Evolutionary conservation across 1,140 invertebrate genomes (phyloP).

Genomic region (Pseudachorutes palmiensis): DNA sequence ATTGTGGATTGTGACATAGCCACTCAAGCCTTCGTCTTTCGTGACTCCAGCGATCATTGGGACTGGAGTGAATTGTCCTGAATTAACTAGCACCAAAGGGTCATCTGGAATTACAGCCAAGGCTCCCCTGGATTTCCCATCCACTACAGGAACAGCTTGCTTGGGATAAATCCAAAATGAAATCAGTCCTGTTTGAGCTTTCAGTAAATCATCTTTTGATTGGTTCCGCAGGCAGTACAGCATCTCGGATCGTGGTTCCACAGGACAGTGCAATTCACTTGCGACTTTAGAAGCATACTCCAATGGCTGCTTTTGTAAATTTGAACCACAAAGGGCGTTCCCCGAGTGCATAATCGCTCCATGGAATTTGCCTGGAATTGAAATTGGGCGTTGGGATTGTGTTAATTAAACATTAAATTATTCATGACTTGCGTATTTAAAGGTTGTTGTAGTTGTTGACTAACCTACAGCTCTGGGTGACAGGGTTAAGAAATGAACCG

Average conservation of each 20-base stretch:
- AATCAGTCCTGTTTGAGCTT: slow-evolving; percentile 17
- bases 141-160: slow-evolving; percentile 32
- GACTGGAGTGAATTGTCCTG: slow-evolving; percentile 36
- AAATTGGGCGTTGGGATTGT: background rate
- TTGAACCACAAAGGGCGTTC: background rate
- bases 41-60: slow-evolving; percentile 38
- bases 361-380: background rate
- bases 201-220: slow-evolving; percentile 16
- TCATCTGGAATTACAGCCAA: slow-evolving; percentile 35
- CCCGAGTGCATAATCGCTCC: background rate
- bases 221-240: slow-evolving; percentile 21
- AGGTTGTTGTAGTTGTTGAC: background rate
- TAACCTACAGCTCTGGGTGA: background rate
- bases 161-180: slow-evolving; percentile 8
- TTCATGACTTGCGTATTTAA: background rate
- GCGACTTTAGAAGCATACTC: slow-evolving; percentile 22
- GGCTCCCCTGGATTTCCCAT: slow-evolving; percentile 27
- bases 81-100: slow-evolving; percentile 36
- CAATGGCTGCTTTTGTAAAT: slow-evolving; percentile 17
- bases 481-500: background rate
- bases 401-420: background rate
- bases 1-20: slow-evolving; percentile 16
- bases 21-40: slow-evolving; percentile 36
- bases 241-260: slow-evolving; percentile 13
- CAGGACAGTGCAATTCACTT: slow-evolving; percentile 17